Evolutionary conservation across 1,140 invertebrate genomes (phyloP), one percentile per base, ranked within the genome.

Genomic region (Trypoxylus dichotomus): DNA sequence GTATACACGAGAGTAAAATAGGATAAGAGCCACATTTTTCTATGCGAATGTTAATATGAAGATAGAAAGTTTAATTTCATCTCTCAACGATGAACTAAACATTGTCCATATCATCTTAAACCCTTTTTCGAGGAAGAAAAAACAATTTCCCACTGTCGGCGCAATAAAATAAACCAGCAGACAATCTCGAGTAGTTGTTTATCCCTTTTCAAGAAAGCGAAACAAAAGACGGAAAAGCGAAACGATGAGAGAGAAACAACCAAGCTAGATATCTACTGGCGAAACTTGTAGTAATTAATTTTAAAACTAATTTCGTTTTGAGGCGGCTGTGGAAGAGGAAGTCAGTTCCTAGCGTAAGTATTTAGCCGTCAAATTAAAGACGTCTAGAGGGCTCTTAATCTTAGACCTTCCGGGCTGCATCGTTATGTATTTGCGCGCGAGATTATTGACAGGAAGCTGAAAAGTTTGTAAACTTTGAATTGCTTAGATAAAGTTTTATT

Each of bases 221-320:
- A 21, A 13, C 11, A 68, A 29, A 13, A 24, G 25, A 37, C 15
- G 24, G 21, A 24, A 11, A 13, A 13, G 60, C 11, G 11, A 68
- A 27, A 68, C 60, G 15, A 24, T 15, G 5, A 37, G 24, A 68
- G 24, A 27, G 11, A 68, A 68, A 68, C 24, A 68, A 13, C 24
- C 10, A 68, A 5, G 11, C 19, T 29, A 68, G 3, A 24, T 54
- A 54, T n/a, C 47, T 54, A 54, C 47, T 19, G 47, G 47, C 47
- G 19, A 54, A 54, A 54, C 47, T 54, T 54, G 47, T 15, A 68
- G 60, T 68, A 68, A 68, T 68, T 68, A 68, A 68, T 68, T 68
- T 68, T 68, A 68, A 68, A 68, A 68, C 60, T 68, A 68, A 68
- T 68, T 29, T 68, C 60, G 60, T 68, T 68, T 68, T 68, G 60